Evolutionary conservation across 2,113 vertebrate species (phyloP).

Genomic region (Neogobius melanostomus): DNA sequence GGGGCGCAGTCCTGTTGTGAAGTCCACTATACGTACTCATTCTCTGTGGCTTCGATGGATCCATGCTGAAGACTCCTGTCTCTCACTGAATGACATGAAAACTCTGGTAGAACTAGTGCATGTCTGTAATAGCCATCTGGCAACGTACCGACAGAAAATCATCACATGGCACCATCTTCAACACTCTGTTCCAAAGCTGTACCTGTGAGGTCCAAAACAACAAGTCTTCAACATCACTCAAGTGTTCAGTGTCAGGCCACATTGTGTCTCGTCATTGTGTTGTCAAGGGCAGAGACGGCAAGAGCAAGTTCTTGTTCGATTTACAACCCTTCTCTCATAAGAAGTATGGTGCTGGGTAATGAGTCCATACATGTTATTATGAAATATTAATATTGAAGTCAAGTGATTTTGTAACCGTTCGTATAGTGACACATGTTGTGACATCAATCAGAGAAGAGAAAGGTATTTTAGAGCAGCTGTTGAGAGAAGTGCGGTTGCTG

Average conservation of each 20-base stretch:
- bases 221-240: neutral
- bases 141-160: neutral
- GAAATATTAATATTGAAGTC: neutral
- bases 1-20: slow-evolving; percentile 35
- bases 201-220: neutral
- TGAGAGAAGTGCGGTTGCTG: slow-evolving; percentile 20
- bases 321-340: neutral
- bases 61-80: slow-evolving; percentile 19
- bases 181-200: neutral
- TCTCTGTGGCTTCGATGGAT: slow-evolving; percentile 45
- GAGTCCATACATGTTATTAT: neutral
- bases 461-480: neutral
- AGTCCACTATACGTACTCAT: slow-evolving; percentile 45
- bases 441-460: neutral
- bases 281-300: neutral
- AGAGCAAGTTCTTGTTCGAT: neutral
- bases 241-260: neutral
- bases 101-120: slow-evolving; percentile 8
- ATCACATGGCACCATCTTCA: slow-evolving; percentile 1
- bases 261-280: neutral
- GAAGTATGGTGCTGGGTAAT: neutral
- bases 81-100: slow-evolving; percentile 13
- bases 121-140: slow-evolving; percentile 10
- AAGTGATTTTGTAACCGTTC: neutral
- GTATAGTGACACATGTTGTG: too few relatives aligned